A percentile compares a stretch with the other conserved stretches of the same genome.
Evolutionary conservation across 2,113 vertebrate species (phyloP).

Genomic region (Megaceryle torquata): DNA sequence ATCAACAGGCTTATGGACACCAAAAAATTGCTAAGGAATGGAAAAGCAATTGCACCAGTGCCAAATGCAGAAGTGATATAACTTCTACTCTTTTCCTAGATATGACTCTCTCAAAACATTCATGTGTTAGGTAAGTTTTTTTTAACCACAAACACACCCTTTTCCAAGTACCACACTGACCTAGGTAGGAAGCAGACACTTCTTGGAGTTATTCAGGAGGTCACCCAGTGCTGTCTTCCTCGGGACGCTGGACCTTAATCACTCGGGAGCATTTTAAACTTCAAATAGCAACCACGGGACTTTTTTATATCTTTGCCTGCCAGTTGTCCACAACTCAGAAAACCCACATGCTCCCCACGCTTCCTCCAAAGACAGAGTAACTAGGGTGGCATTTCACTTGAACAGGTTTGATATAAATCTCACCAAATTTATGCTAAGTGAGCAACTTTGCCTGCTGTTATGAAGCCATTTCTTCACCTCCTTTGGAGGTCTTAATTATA

Average conservation of each 20-base stretch:
- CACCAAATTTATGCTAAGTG: neutral
- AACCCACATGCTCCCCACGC: rapidly evolving
- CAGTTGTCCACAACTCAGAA: neutral
- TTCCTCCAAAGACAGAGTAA: neutral
- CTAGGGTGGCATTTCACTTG: neutral
- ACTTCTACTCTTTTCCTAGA: neutral
- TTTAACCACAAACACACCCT: neutral
- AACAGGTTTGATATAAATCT: neutral
- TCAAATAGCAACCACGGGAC: no score
- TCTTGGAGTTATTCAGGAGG: neutral
- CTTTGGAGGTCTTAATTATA: neutral
- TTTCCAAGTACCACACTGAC: neutral
- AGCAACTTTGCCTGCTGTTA: neutral
- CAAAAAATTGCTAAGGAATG: neutral
- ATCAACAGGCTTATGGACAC: slow-evolving; percentile 14
- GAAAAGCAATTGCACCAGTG: neutral
- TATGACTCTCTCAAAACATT: neutral
- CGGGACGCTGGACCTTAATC: neutral
- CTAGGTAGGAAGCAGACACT: neutral
- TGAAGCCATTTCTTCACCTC: neutral
- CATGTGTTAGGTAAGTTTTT: neutral
- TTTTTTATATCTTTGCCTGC: no score
- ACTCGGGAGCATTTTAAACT: neutral
- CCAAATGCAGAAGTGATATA: neutral
- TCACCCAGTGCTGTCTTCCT: neutral